Percentiles rank a stretch among this genome's conserved stretches.
Evolutionary conservation across 2,888 invertebrate species (phyloP).

Genomic region (Brachyptera risi): DNA sequence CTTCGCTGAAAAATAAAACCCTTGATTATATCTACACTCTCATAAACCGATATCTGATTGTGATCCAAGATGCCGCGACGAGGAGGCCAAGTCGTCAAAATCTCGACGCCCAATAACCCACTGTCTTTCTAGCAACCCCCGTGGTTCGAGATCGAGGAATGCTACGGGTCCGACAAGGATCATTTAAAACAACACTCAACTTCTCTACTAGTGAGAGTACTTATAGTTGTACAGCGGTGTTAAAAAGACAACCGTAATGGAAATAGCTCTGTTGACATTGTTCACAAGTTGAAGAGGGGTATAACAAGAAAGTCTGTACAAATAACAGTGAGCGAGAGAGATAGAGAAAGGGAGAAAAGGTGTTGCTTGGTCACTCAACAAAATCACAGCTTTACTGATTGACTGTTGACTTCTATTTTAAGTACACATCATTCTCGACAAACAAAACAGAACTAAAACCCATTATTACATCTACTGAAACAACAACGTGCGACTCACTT

Average conservation of each 20-base stretch:
- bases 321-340: no score
- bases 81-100: no score
- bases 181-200: slow-evolving; percentile 12
- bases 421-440: neutral
- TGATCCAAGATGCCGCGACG: no score
- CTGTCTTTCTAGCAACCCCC: neutral
- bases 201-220: no score
- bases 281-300: neutral
- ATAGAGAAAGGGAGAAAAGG: slow-evolving; percentile 10
- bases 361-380: slow-evolving; percentile 12
- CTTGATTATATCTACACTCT: neutral
- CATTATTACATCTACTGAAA: neutral
- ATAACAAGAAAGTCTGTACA: neutral
- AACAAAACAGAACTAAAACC: neutral
- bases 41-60: neutral
- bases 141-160: neutral
- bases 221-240: slow-evolving; percentile 1
- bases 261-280: slow-evolving; percentile 6
- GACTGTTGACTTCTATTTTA: slow-evolving; percentile 5
- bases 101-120: slow-evolving; percentile 4
- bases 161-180: no score
- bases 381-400: slow-evolving; percentile 9
- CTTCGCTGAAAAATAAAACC: neutral
- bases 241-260: slow-evolving; percentile 3
- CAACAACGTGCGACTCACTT: no score